These are phyloP conservation scores for Craterocephalus amniculus DNA, from an alignment of 2,797 vertebrate genomes.

Conservation along the genomic window DNA sequence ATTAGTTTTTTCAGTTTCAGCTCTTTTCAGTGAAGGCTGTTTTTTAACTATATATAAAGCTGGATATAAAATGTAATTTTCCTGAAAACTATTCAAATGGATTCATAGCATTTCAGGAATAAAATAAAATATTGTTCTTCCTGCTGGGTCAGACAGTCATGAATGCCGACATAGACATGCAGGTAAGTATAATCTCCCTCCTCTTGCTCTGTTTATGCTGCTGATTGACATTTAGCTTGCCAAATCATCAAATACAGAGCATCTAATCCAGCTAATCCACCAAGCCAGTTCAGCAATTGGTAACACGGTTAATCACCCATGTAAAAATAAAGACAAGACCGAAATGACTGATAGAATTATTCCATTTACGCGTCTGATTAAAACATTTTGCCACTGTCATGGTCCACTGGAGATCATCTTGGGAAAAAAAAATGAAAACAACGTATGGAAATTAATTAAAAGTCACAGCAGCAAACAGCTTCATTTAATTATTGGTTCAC, in stretches of 20 bases:
- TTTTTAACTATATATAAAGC: no score
- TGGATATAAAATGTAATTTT: no score
- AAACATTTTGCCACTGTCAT: constrained; percentile 73
- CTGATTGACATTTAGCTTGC: constrained; percentile 66
- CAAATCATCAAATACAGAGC: constrained; percentile 54
- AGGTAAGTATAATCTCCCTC: constrained; percentile 23
- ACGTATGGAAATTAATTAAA: constrained; percentile 77
- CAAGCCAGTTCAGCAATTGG: constrained; percentile 70
- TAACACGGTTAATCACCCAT: constrained; percentile 78
- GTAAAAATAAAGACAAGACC: constrained; percentile 78
- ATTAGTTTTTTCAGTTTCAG: no score
- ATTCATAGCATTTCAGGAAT: no score
- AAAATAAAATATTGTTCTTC: background rate
- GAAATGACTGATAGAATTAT: constrained; percentile 80
- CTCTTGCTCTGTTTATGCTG: constrained; percentile 36
- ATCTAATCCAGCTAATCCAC: constrained; percentile 77
- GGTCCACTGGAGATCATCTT: constrained; percentile 71
- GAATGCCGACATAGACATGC: constrained; percentile 17
- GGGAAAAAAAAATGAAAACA: constrained; percentile 50
- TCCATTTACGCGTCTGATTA: constrained; percentile 77
- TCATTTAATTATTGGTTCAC: constrained; percentile 76
- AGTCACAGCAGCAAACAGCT: constrained; percentile 69
- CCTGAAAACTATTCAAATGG: no score
- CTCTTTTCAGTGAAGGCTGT: no score
- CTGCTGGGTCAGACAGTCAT: background rate